A percentile compares a stretch with the other conserved stretches of the same genome.
phyloP scores from a whole-genome alignment of 1,140 invertebrate genomes.

The Teleopsis dalmanni region DNA sequence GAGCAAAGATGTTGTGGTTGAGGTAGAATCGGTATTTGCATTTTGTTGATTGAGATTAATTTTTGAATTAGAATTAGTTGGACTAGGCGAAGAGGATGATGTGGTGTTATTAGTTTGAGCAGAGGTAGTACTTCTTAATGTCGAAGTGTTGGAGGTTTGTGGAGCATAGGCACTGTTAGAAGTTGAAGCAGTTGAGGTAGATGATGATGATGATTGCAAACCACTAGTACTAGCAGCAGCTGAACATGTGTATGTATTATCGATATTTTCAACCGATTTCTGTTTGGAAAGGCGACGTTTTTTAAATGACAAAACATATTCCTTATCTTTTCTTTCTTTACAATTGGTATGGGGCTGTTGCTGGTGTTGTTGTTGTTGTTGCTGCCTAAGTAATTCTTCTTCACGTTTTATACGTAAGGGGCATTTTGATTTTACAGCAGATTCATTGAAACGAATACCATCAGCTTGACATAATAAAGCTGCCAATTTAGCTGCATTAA shows the following conservation, averaged over 20 bases:
- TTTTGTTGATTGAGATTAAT: slow-evolving; percentile 14
- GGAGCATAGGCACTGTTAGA: slow-evolving; percentile 7
- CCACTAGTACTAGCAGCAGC: slow-evolving; percentile 5
- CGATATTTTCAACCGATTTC: slow-evolving; percentile 38
- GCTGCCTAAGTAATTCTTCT: slow-evolving; percentile 16
- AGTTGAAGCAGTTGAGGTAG: background rate
- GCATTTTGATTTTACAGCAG: slow-evolving; percentile 29
- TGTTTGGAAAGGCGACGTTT: slow-evolving; percentile 40
- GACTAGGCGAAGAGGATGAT: slow-evolving; percentile 30
- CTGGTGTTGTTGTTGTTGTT: slow-evolving; percentile 15
- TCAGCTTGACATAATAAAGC: slow-evolving; percentile 63
- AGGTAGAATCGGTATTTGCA: slow-evolving; percentile 4
- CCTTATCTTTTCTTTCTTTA: slow-evolving; percentile 40
- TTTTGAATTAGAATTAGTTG: slow-evolving; percentile 30
- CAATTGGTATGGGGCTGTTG: slow-evolving; percentile 16
- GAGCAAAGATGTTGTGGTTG: slow-evolving; percentile 22
- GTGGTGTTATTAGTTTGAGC: too few relatives aligned
- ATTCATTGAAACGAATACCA: slow-evolving; percentile 33
- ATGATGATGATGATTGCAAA: slow-evolving; percentile 17
- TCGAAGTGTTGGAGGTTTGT: slow-evolving; percentile 18
- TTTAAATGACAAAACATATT: slow-evolving; percentile 37
- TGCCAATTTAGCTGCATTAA: slow-evolving; percentile 61
- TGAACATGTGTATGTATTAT: slow-evolving; percentile 2
- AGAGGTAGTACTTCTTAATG: slow-evolving; percentile 32
- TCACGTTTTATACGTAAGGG: slow-evolving; percentile 28